These are phyloP conservation scores for Popillia japonica DNA, from an alignment of 1,140 invertebrate genomes.

Conservation along the genomic window DNA sequence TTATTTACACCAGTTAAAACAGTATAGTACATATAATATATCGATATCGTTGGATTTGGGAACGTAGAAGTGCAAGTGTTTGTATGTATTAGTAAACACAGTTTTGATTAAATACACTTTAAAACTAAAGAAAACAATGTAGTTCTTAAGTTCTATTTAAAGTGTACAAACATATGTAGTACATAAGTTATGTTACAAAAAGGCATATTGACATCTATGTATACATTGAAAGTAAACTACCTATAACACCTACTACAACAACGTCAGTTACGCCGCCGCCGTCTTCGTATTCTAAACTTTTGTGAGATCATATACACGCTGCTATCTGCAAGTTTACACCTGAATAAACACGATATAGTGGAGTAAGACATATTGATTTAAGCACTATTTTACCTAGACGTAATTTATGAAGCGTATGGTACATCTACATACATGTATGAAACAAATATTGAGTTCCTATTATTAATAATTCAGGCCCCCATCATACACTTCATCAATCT, in stretches of 20 bases:
- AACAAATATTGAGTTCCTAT: too few species aligned
- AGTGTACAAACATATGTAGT: neutral
- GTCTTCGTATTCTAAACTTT: neutral
- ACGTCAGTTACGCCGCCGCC: neutral
- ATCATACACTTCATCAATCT: neutral
- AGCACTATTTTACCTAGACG: neutral
- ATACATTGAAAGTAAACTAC: neutral
- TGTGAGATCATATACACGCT: neutral
- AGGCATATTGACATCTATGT: too few species aligned
- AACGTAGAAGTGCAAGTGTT: too few species aligned
- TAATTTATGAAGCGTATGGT: neutral
- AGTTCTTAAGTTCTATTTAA: too few species aligned
- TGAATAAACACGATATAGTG: neutral
- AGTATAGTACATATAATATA: too few species aligned
- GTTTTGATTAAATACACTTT: too few species aligned
- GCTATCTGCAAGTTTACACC: slow-evolving; percentile 1
- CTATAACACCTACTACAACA: neutral
- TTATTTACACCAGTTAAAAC: too few species aligned
- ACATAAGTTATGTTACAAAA: neutral
- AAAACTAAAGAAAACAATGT: too few species aligned
- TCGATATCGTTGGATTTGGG: too few species aligned
- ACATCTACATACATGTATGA: neutral
- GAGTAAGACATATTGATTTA: neutral
- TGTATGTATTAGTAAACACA: too few species aligned
- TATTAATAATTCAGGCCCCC: too few species aligned